phyloP scores from a whole-genome alignment of 1,140 invertebrate species.

The Andricus grossulariae region DNA sequence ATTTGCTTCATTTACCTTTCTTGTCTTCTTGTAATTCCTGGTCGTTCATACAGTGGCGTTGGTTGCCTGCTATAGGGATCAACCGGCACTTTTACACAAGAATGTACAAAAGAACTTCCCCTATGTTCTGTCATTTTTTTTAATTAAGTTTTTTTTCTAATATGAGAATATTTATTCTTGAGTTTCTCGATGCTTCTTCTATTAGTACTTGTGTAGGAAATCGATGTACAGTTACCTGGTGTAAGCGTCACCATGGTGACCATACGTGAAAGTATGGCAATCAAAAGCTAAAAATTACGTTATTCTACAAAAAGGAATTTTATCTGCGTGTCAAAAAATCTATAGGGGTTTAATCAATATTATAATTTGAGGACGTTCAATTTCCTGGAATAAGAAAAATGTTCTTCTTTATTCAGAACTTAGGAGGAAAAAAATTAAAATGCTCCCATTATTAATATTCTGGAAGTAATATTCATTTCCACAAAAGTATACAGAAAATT shows the following conservation, averaged over 20 bases:
- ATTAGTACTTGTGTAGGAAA: constrained; percentile 25
- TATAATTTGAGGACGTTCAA: too few relatives aligned
- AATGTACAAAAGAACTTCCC: constrained; percentile 74
- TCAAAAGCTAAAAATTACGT: constrained; percentile 7
- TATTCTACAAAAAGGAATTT: neutral
- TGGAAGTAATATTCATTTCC: too few relatives aligned
- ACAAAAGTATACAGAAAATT: neutral
- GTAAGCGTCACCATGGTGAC: constrained; percentile 53
- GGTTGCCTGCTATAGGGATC: constrained; percentile 81
- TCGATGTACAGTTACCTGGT: constrained; percentile 48
- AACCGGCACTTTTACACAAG: constrained; percentile 80
- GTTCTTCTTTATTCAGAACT: too few relatives aligned
- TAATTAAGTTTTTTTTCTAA: neutral
- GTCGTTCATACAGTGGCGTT: constrained; percentile 80
- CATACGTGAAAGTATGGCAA: constrained; percentile 28
- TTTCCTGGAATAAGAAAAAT: too few relatives aligned
- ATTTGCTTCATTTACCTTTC: constrained; percentile 53
- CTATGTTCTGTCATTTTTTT: constrained; percentile 66
- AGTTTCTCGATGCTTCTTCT: neutral
- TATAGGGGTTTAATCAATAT: too few relatives aligned
- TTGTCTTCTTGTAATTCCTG: constrained; percentile 64
- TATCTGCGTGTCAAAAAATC: too few relatives aligned
- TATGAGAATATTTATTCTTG: neutral
- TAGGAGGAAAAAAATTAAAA: too few relatives aligned
- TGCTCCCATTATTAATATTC: too few relatives aligned